Conservation (phyloP, 1,140 invertebrate species). For the Augochlora pura region DNA sequence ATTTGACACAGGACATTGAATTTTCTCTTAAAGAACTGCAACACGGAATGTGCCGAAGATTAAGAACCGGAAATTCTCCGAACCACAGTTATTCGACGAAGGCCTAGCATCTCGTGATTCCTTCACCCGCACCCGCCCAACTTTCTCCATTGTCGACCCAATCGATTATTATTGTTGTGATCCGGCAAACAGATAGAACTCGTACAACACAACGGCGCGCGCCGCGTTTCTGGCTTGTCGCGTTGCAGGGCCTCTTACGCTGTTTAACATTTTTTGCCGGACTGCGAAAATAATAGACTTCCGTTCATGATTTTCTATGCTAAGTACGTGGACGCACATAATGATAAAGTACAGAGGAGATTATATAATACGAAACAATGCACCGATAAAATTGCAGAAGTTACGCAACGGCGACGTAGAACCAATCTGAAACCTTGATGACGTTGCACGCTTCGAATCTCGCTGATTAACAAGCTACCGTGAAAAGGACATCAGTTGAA, state of each 20-base stretch:
- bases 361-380: constrained; percentile 20
- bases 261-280: constrained; percentile 29
- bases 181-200: constrained; percentile 48
- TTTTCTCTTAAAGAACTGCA: constrained; percentile 9
- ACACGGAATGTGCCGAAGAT: constrained; percentile 19
- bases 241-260: constrained; percentile 1
- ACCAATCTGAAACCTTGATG: neutral
- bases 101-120: constrained; percentile 38
- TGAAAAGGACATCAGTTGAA: too few species aligned
- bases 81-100: constrained; percentile 14
- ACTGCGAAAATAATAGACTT: constrained; percentile 36
- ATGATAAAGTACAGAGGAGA: neutral
- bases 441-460: neutral
- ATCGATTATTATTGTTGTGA: constrained; percentile 64
- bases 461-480: neutral
- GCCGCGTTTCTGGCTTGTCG: constrained; percentile 27
- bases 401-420: neutral
- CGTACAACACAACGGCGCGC: constrained; percentile 40
- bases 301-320: constrained; percentile 24
- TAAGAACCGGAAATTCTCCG: constrained; percentile 28
- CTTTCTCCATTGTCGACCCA: constrained; percentile 63
- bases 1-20: constrained; percentile 6
- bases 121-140: constrained; percentile 48
- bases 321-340: neutral
- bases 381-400: neutral